Base-by-base conservation (phyloP, 2,888 invertebrate genomes). In the Apomyelois bistriatella region DNA sequence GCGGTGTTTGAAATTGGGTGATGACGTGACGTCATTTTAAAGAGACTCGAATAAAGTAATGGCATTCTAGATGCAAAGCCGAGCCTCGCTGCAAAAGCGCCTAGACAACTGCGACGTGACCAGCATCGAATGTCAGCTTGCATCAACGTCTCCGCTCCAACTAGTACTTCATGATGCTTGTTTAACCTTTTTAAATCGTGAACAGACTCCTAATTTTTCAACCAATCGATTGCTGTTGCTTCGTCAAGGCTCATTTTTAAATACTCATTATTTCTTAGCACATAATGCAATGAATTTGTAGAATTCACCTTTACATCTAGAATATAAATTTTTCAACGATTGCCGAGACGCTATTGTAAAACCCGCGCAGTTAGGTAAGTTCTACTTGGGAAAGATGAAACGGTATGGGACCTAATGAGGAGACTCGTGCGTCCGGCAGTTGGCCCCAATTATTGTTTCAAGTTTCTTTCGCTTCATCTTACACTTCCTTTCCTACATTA, bases 91-190 rank as follows among this genome's bases (percentile, higher is more conserved):
- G 66, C 66, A 68, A 66, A 61, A 55, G 53, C 57, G 35, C 10
- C n/a, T 54, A 49, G 37, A 8, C 7, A 15, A 1, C 15, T 13
- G 5, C 54, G 55, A 78, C 84, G 82, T 83, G 82, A 75, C 68
- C 53, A 36, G 76, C 71, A 78, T 82, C 42, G 54, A 13, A 43
- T 50, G 35, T 36, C 15, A 6, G 35, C 53, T 56, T 53, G 52
- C 52, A 56, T 58, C 58, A 59, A 54, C 56, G 65, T 61, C 64
- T 62, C 62, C 36, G 36, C 12, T 43, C 36, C 10, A 52, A 37
- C 53, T 61, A n/a, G n/a, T n/a, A 59, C 53, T 60, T 63, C 65
- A 68, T 67, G 63, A 66, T 61, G 64, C 62, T 58, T 57, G 53
- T 58, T 58, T 66, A 70, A 70, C 69, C 66, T 66, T 73, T 66